These are phyloP conservation scores for Harpalus rufipes DNA, from an alignment of 2,888 invertebrate genomes.

Conservation along the genomic window DNA sequence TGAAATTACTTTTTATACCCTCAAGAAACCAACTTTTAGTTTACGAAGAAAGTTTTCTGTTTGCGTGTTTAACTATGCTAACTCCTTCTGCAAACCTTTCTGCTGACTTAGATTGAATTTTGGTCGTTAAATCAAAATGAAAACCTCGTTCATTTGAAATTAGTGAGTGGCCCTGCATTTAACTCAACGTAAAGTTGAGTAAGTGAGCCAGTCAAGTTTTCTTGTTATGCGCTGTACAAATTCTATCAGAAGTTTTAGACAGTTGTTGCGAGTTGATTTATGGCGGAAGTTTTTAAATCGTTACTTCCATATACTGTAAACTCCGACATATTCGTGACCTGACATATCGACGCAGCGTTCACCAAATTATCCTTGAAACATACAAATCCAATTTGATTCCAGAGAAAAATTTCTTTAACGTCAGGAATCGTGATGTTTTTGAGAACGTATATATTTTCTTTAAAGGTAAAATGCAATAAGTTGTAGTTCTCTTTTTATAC, in stretches of 20 bases:
- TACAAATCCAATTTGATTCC: background rate
- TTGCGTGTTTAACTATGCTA: background rate
- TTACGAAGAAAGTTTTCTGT: background rate
- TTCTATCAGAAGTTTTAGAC: conserved; percentile 60
- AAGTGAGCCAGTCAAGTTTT: conserved; percentile 39
- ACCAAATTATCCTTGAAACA: conserved; percentile 22
- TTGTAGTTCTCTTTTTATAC: background rate
- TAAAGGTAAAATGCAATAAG: background rate
- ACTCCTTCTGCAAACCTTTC: background rate
- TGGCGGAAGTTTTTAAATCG: conserved; percentile 55
- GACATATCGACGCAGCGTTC: conserved; percentile 24
- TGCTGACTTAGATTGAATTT: background rate
- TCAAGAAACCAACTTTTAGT: background rate
- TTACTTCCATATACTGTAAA: conserved; percentile 44
- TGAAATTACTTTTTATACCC: too few species aligned
- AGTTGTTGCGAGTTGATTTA: conserved; percentile 58
- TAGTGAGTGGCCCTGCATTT: conserved; percentile 5
- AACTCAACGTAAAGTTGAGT: conserved; percentile 24
- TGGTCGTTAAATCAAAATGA: background rate
- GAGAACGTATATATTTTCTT: background rate
- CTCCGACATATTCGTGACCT: conserved; percentile 40
- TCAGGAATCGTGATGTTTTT: background rate
- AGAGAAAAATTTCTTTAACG: background rate
- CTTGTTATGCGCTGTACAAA: conserved; percentile 54
- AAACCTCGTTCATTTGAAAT: conserved; percentile 1